Percentiles rank a stretch among this genome's conserved stretches.
Evolutionary conservation across 2,888 invertebrate genomes (phyloP).

Genomic region (Pseudanteris insignis): DNA sequence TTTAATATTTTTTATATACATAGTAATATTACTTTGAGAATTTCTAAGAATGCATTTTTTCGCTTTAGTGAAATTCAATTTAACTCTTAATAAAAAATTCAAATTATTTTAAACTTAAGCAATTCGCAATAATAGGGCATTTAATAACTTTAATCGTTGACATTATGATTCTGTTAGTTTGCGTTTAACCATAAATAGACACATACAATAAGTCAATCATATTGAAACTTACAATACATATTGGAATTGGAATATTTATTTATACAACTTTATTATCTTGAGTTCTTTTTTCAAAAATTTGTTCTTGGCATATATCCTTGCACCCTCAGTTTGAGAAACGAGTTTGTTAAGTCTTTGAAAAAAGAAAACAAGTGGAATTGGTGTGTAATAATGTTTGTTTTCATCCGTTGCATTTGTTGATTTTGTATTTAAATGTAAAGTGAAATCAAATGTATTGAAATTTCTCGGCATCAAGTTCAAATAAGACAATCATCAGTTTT

Average conservation of each 20-base stretch:
- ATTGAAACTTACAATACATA: conserved; percentile 7
- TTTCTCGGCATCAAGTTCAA: no score
- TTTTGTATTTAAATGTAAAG: no score
- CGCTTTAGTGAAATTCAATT: conserved; percentile 2
- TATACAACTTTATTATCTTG: no score
- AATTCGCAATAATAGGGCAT: conserved; percentile 18
- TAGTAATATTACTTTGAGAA: not conserved
- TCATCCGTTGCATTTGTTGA: no score
- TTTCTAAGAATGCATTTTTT: conserved; percentile 1
- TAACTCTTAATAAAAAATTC: conserved; percentile 8
- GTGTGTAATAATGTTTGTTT: no score
- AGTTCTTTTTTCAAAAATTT: no score
- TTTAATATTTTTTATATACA: not conserved
- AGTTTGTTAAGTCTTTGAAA: no score
- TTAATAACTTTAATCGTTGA: conserved; percentile 9
- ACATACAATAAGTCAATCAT: conserved; percentile 23
- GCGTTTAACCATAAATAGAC: not conserved
- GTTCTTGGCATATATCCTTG: no score
- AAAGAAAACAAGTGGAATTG: no score
- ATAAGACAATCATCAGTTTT: no score
- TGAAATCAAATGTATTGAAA: no score
- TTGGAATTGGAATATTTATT: conserved; percentile 13
- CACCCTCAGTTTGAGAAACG: no score
- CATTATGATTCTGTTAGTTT: conserved; percentile 1
- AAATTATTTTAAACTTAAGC: conserved; percentile 8